phyloP scores from a whole-genome alignment of 2,113 vertebrate genomes.

The Piliocolobus tephrosceles region DNA sequence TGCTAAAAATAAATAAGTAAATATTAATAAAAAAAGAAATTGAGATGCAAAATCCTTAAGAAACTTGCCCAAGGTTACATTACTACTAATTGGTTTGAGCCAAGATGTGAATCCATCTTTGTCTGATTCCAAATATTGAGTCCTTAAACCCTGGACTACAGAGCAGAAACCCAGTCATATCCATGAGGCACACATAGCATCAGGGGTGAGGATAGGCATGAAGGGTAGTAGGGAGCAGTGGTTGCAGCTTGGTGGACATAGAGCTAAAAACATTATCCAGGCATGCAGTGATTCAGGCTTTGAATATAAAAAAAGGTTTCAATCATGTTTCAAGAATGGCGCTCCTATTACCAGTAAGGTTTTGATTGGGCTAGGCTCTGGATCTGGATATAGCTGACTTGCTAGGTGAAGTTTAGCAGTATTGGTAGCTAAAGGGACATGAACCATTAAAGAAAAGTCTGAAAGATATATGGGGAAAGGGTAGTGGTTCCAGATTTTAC shows the following conservation, averaged over 20 bases:
- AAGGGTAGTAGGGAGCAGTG: neutral
- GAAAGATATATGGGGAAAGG: neutral
- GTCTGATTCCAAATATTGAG: neutral
- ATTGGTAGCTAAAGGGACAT: neutral
- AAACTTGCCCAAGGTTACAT: neutral
- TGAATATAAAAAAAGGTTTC: neutral
- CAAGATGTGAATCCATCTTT: neutral
- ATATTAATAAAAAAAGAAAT: constrained; percentile 36
- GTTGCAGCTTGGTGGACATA: neutral
- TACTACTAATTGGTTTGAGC: neutral
- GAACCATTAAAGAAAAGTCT: neutral
- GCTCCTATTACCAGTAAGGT: neutral
- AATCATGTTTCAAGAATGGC: neutral
- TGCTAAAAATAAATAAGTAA: constrained; percentile 43
- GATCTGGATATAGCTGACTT: neutral
- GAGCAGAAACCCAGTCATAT: neutral
- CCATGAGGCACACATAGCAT: neutral
- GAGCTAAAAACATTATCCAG: neutral
- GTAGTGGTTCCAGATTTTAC: neutral
- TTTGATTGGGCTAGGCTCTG: neutral
- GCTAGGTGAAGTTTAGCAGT: neutral
- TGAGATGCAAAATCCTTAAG: neutral
- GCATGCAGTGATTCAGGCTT: neutral
- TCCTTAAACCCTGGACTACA: neutral
- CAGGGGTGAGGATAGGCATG: fast-evolving